Evolutionary conservation across 2,113 vertebrate genomes (phyloP), one percentile per base, ranked within the genome.

Genomic region (Collichthys lucidus): DNA sequence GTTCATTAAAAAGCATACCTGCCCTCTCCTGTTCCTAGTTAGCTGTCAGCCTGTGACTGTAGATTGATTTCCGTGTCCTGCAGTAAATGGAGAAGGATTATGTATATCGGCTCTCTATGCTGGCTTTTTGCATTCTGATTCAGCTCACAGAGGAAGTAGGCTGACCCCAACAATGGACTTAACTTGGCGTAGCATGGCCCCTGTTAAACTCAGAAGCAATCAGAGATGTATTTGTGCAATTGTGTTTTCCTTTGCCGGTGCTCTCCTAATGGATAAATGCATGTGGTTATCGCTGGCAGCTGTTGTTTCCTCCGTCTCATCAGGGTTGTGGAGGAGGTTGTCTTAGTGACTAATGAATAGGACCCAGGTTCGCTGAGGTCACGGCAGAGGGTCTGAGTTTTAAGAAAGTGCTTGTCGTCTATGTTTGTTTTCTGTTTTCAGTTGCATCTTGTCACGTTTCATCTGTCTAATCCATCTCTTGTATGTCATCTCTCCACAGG

Each of bases 401-500:
- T 49, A 40, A 61, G 24, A 35, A 4, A 72, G 26, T 60, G 22
- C 52, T 19, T 16, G 4, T 83, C n/a, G n/a, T 26, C 1, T 68
- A 3, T 40, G 7, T 82, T 82, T 17, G 47, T 31, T 40, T n/a
- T 59, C 29, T 59, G 12, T 79, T 77, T 85, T 63, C 31, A 57
- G 57, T 67, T 67, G 40, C 29, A 9, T 83, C 35, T 56, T 68
- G 60, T 83, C 70, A 47, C 55, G 70, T 29, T 60, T 74, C 14
- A 26, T 72, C 47, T 60, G 35, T 82, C 72, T 83, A 42, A 87
- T 83, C 76, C 53, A 20, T 84, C 53, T 69, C 29, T 60, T 57
- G 72, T 73, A 46, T 83, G 86, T 77, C 70, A 52, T 8, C 3
- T 88, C 64, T 81, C 90, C 83, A 89, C 94, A 99, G 98, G 96